These are phyloP conservation scores for Epinotia bilunana DNA, from an alignment of 2,888 invertebrate species.

Conservation along the genomic window DNA sequence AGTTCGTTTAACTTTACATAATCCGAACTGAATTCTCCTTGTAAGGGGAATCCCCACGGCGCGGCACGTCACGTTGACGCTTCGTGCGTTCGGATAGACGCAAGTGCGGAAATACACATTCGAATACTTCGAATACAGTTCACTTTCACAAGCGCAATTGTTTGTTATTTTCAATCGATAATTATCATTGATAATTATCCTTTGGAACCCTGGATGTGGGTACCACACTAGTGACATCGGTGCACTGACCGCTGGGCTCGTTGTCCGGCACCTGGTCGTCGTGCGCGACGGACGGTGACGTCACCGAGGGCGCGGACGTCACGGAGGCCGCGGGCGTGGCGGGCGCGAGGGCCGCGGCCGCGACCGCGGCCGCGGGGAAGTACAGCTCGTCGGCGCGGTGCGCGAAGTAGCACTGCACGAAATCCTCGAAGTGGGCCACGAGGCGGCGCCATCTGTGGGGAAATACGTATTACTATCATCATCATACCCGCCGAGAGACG, in stretches of 20 bases:
- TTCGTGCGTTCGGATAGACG: no score
- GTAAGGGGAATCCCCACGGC: no score
- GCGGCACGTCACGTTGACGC: no score
- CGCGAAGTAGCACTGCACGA: slow-evolving; percentile 90
- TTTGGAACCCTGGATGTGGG: no score
- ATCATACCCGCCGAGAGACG: no score
- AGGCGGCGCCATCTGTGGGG: slow-evolving; percentile 87
- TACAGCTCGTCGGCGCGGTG: slow-evolving; percentile 89
- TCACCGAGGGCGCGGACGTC: slow-evolving; percentile 48
- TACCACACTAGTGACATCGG: background rate
- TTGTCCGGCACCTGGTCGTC: slow-evolving; percentile 44
- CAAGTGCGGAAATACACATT: no score
- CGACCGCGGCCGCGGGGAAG: slow-evolving; percentile 76
- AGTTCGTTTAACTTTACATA: no score
- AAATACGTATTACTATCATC: background rate
- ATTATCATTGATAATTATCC: no score
- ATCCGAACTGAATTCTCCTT: no score
- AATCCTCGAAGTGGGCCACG: slow-evolving; percentile 92
- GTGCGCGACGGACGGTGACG: slow-evolving; percentile 42
- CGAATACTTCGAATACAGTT: no score
- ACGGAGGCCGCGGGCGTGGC: slow-evolving; percentile 46
- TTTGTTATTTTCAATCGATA: no score
- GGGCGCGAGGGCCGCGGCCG: slow-evolving; percentile 52
- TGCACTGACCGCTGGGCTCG: slow-evolving; percentile 36
- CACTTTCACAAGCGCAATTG: no score